Evolutionary conservation across 1,140 invertebrate species (phyloP).

Genomic region (Ips typographus): DNA sequence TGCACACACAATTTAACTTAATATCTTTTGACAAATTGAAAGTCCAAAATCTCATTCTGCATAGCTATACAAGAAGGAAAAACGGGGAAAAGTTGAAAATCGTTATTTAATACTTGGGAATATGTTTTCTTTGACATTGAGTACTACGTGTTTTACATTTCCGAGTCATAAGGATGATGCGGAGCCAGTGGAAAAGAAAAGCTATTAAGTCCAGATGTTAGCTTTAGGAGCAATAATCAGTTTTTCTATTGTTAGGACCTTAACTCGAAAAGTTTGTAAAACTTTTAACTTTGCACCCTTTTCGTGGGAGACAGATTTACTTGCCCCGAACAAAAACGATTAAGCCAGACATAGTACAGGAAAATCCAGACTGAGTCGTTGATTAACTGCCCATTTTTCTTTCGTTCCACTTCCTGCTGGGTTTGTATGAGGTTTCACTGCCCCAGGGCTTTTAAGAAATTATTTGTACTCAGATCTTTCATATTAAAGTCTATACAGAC

Average conservation of each 20-base stretch:
- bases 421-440: slow-evolving; percentile 9
- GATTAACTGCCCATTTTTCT: slow-evolving; percentile 28
- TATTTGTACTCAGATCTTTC: not conserved
- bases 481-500: too few species aligned
- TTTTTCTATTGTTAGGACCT: not conserved
- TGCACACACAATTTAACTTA: too few species aligned
- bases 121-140: too few species aligned
- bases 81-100: too few species aligned
- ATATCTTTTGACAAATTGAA: too few species aligned
- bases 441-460: not conserved
- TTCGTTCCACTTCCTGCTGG: slow-evolving; percentile 5
- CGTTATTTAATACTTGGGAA: too few species aligned
- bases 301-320: slow-evolving; percentile 17
- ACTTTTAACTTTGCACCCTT: slow-evolving; percentile 17
- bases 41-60: too few species aligned
- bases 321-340: slow-evolving; percentile 23
- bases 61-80: too few species aligned
- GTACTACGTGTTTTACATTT: too few species aligned
- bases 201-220: slow-evolving; percentile 5
- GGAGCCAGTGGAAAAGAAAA: not conserved
- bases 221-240: not conserved
- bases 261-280: slow-evolving; percentile 4
- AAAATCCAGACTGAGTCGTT: slow-evolving; percentile 18
- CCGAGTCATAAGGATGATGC: not conserved
- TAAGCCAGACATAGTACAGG: slow-evolving; percentile 19